phyloP scores from a whole-genome alignment of 2,797 vertebrate species.

The Tiaroga cobitis region DNA sequence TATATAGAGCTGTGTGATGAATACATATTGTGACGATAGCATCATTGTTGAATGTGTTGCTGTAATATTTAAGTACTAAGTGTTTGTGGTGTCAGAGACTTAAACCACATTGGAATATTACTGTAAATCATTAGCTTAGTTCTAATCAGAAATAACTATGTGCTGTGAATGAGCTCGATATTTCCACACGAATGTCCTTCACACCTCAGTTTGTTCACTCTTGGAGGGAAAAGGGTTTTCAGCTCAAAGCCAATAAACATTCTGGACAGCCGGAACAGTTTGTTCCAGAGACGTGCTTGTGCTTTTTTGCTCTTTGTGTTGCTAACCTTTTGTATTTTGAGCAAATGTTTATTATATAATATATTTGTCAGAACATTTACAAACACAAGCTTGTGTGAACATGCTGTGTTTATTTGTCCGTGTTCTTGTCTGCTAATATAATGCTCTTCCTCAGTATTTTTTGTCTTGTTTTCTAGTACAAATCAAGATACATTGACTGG shows the following conservation, averaged over 20 bases:
- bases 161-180: background rate
- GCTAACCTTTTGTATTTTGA: background rate
- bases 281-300: background rate
- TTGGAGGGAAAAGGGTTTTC: background rate
- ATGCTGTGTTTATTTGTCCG: background rate
- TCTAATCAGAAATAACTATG: background rate
- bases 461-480: too few relatives aligned
- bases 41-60: background rate
- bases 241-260: slow-evolving; percentile 13
- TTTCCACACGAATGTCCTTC: background rate
- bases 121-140: background rate
- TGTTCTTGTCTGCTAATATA: background rate
- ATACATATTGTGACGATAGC: too few relatives aligned
- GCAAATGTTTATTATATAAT: background rate
- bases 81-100: background rate
- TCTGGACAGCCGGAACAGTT: background rate
- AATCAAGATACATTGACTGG: background rate
- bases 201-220: background rate
- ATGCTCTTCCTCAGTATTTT: too few relatives aligned
- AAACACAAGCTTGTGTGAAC: background rate
- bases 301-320: background rate
- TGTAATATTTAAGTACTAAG: background rate
- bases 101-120: background rate
- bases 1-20: too few relatives aligned
- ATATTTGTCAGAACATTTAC: background rate